phyloP scores from a whole-genome alignment of 1,140 invertebrate genomes.

The Cyrtorhinus lividipennis region DNA sequence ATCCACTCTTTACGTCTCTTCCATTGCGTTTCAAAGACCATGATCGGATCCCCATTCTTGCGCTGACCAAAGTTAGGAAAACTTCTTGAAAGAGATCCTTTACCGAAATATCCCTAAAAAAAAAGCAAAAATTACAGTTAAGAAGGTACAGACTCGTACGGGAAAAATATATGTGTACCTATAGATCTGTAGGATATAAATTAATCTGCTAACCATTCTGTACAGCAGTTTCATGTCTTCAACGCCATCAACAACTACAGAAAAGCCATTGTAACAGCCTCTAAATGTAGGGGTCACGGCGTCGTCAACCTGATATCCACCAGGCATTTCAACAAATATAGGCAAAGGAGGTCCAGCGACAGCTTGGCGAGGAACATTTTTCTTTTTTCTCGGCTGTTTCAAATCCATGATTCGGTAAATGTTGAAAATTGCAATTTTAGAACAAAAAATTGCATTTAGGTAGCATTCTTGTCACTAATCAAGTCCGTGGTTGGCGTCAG shows the following conservation, averaged over 20 bases:
- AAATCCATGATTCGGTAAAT: too few relatives aligned
- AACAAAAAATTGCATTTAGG: too few relatives aligned
- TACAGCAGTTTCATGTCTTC: slow-evolving; percentile 44
- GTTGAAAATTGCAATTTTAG: too few relatives aligned
- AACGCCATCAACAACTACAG: slow-evolving; percentile 42
- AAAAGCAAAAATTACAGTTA: slow-evolving; percentile 13
- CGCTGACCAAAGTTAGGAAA: slow-evolving; percentile 36
- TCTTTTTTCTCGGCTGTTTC: background rate
- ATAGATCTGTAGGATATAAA: background rate
- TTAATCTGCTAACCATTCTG: slow-evolving; percentile 36
- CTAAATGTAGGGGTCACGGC: slow-evolving; percentile 36
- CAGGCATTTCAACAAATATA: slow-evolving; percentile 26
- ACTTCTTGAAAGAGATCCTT: slow-evolving; percentile 46
- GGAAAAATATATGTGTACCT: background rate
- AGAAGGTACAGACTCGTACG: background rate
- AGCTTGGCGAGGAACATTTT: background rate
- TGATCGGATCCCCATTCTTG: slow-evolving; percentile 30
- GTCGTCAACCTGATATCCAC: slow-evolving; percentile 30
- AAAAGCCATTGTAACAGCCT: slow-evolving; percentile 45
- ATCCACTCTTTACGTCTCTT: slow-evolving; percentile 25
- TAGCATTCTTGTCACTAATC: too few relatives aligned
- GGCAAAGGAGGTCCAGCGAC: slow-evolving; percentile 30
- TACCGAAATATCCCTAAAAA: slow-evolving; percentile 50
- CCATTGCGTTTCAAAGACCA: slow-evolving; percentile 33
- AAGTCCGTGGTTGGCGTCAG: too few relatives aligned